Base-by-base conservation (phyloP, 2,888 invertebrate species). In the Falcaria lacertinaria region DNA sequence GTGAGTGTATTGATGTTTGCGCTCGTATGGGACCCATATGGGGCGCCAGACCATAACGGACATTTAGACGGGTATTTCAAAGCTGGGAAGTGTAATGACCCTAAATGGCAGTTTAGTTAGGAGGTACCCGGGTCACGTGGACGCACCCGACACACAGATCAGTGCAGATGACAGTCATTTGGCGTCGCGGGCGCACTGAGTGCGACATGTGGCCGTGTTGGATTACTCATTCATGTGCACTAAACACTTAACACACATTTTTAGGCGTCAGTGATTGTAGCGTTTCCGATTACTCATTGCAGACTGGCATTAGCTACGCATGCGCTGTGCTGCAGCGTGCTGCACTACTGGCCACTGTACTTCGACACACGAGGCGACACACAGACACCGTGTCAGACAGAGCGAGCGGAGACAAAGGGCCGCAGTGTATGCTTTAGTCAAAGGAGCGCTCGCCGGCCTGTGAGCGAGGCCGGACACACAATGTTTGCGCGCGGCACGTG, bases 401-500 rank as follows among this genome's bases (percentile, higher is more conserved):
- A 19, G 41, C 40, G 32, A 39, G 54, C 55, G 50, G 32, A 22
- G 6, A 22, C 22, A 22, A 22, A 22, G 22, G 22, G 6, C 7
- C 6, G 22, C 22, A 6, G 22, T 5, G 22, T 22, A 7, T 7
- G 22, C 3, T 5, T 22, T 22, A 22, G 34, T 22, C 37, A 15
- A 8, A 38, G 32, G 34, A 15, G 22, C 16, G 17, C 40, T 17
- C 22, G 33, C 44, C 40, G 36, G 33, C 32, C 43, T 43, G 25
- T 5, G 19, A 5, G 46, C 47, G 50, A 55, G 57, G 52, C 58
- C 60, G 61, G 61, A 57, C 63, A 52, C 38, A 28, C 51, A 47
- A 40, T 70, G 68, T 69, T 68, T 65, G 68, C 57, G 59, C n/a
- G 57, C 69, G 85, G 82, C 85, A 75, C 86, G 86, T 80, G 85